phyloP scores from a whole-genome alignment of 2,797 vertebrate genomes.

The Micropoecilia bifurca region DNA sequence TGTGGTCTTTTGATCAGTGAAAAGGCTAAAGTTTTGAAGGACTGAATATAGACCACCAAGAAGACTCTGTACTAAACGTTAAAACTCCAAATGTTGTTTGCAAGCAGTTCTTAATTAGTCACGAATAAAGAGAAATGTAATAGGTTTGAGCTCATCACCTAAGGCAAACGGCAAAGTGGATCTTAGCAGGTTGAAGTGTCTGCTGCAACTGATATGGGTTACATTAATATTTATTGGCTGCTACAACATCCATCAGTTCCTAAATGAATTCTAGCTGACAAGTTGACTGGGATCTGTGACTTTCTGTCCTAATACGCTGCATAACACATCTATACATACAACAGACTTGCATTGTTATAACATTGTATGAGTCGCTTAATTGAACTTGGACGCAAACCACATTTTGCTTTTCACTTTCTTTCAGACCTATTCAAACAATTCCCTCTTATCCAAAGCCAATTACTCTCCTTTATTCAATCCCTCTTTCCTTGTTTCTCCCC shows the following conservation, averaged over 20 bases:
- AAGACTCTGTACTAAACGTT: conserved; percentile 13
- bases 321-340: background rate
- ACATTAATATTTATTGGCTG: background rate
- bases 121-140: background rate
- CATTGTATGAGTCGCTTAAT: background rate
- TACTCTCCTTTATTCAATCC: conserved; percentile 17
- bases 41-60: conserved; percentile 19
- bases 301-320: background rate
- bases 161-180: background rate
- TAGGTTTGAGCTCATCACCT: conserved; percentile 23
- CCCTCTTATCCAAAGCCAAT: conserved; percentile 46
- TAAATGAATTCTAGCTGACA: background rate
- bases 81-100: background rate
- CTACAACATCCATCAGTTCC: background rate
- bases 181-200: background rate
- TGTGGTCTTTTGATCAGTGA: background rate
- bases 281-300: background rate
- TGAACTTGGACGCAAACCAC: background rate
- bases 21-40: background rate
- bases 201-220: background rate
- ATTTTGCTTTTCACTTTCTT: conserved; percentile 7
- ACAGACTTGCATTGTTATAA: background rate
- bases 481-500: conserved; percentile 9
- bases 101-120: background rate
- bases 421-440: conserved; percentile 8